Percentiles rank a stretch among this genome's conserved stretches.
These are phyloP conservation scores for Alauda arvensis DNA, from an alignment of 2,797 vertebrate genomes.

Conservation along the genomic window DNA sequence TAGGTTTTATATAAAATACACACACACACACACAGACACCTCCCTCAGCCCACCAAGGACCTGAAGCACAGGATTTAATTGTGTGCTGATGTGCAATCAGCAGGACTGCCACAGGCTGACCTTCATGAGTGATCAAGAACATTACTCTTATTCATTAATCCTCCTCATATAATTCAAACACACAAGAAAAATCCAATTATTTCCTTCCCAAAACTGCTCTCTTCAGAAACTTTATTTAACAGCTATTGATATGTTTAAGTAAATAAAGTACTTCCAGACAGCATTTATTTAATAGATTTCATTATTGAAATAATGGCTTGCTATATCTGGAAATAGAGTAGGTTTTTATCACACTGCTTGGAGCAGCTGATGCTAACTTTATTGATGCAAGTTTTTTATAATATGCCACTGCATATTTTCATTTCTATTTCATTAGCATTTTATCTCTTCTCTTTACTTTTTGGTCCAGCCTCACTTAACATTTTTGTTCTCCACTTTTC, in stretches of 20 bases:
- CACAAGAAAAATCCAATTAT: not conserved
- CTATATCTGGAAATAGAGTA: not conserved
- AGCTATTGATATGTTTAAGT: not conserved
- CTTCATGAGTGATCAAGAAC: not conserved
- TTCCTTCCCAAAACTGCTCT: not conserved
- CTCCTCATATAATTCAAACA: not conserved
- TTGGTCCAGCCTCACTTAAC: not conserved
- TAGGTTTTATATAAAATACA: not conserved
- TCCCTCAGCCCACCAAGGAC: not conserved
- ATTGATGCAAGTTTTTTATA: not conserved
- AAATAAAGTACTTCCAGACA: not conserved
- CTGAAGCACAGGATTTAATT: not conserved
- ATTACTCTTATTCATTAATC: not conserved
- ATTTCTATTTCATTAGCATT: not conserved
- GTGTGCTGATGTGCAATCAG: not conserved
- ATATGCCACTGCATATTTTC: not conserved
- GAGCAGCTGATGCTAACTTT: not conserved
- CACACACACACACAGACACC: accelerated
- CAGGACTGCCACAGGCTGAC: not conserved
- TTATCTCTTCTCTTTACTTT: not conserved
- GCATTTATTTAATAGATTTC: not conserved
- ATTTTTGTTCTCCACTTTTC: not conserved
- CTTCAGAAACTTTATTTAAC: not conserved
- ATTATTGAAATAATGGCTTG: not conserved
- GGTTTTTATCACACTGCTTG: not conserved